phyloP scores from a whole-genome alignment of 2,113 vertebrate genomes.

The Balaenoptera acutorostrata region DNA sequence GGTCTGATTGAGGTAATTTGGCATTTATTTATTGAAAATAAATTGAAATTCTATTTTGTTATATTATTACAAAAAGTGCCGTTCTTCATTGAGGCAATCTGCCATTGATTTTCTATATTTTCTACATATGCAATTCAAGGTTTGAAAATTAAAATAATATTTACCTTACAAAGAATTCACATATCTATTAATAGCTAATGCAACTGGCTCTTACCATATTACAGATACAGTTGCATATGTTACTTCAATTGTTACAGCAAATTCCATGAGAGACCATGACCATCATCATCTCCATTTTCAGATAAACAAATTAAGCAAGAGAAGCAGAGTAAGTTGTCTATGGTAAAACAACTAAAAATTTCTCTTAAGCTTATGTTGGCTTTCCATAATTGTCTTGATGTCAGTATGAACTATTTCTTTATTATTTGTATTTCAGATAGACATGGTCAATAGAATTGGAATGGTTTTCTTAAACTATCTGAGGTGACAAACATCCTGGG shows the following conservation, averaged over 20 bases:
- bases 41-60: conserved; percentile 9
- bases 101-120: conserved; percentile 13
- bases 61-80: background rate
- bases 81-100: background rate
- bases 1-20: conserved; percentile 5
- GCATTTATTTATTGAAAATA: background rate
- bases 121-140: background rate
- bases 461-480: background rate
- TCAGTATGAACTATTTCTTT: background rate
- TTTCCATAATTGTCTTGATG: background rate
- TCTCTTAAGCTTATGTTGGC: background rate
- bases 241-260: background rate
- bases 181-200: background rate
- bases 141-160: conserved; percentile 8
- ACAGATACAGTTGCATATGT: background rate
- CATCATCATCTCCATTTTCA: background rate
- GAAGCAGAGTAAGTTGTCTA: background rate
- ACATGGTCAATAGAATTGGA: background rate
- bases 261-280: background rate
- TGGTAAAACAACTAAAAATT: background rate
- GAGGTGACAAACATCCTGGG: background rate
- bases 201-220: background rate
- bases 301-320: background rate
- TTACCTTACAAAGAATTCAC: background rate
- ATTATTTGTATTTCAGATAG: background rate